Evolutionary conservation across 2,797 vertebrate genomes (phyloP).

Genomic region (Cyclopterus lumpus): DNA sequence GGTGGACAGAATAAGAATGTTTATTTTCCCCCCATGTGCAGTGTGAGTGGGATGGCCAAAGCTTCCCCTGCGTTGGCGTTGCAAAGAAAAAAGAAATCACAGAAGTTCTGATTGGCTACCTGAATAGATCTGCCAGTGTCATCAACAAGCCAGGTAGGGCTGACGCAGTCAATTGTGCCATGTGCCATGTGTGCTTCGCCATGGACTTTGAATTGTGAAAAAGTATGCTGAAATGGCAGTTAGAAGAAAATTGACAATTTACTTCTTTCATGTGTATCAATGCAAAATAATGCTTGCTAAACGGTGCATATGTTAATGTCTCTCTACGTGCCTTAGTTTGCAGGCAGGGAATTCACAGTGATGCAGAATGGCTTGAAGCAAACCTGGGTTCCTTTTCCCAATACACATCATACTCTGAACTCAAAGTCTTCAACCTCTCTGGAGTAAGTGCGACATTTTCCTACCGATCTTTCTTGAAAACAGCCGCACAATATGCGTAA

Average conservation of each 20-base stretch:
- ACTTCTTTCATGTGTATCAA: background rate
- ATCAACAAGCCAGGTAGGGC: too few relatives aligned
- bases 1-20: too few relatives aligned
- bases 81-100: too few relatives aligned
- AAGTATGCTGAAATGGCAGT: background rate
- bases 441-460: conserved; percentile 24
- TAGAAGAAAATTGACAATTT: background rate
- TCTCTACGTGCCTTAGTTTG: conserved; percentile 35
- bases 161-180: background rate
- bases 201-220: background rate
- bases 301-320: background rate
- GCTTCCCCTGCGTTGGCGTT: too few relatives aligned
- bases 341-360: conserved; percentile 28
- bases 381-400: conserved; percentile 58
- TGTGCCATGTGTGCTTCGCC: background rate
- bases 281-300: background rate
- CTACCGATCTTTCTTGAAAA: background rate
- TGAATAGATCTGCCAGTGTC: too few relatives aligned
- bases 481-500: background rate
- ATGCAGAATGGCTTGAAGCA: conserved; percentile 48
- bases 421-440: conserved; percentile 47
- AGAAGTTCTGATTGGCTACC: too few relatives aligned
- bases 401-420: conserved; percentile 23
- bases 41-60: too few relatives aligned
- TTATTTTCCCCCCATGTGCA: too few relatives aligned